Evolutionary conservation across 2,888 invertebrate species (phyloP).

Genomic region (Lepidocyrtoides sp.): DNA sequence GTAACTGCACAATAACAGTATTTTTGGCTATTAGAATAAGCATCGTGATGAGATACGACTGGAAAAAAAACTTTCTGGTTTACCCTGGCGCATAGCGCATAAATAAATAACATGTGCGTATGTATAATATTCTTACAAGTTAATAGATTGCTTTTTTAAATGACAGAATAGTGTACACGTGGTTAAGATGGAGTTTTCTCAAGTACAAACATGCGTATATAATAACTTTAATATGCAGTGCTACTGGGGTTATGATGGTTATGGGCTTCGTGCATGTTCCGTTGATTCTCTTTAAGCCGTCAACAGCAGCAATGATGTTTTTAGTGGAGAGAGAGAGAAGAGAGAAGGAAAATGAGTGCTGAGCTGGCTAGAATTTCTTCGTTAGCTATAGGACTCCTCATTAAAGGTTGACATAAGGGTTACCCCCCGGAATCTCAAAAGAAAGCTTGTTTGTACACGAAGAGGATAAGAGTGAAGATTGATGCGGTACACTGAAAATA

Average conservation of each 20-base stretch:
- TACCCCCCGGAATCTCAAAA: conserved; percentile 68
- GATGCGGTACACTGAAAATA: conserved; percentile 43
- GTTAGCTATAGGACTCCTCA: conserved; percentile 74
- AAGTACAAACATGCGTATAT: neutral
- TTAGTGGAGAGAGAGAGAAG: conserved; percentile 8
- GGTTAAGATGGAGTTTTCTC: conserved; percentile 46
- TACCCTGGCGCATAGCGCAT: conserved; percentile 6
- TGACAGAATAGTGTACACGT: conserved; percentile 65
- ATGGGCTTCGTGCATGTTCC: conserved; percentile 49
- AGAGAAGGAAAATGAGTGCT: conserved; percentile 2
- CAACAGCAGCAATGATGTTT: conserved; percentile 45
- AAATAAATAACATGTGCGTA: conserved; percentile 31
- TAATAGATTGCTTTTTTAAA: conserved; percentile 64
- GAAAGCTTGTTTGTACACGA: conserved; percentile 61
- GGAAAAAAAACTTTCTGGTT: conserved; percentile 28
- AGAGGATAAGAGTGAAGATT: conserved; percentile 9
- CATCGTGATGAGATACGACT: conserved; percentile 1
- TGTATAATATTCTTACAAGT: neutral
- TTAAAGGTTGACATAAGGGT: conserved; percentile 76
- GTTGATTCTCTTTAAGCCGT: conserved; percentile 42
- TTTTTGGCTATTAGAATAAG: conserved; percentile 9
- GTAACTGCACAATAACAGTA: neutral
- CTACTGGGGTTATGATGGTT: conserved; percentile 48
- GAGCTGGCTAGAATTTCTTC: conserved; percentile 52
- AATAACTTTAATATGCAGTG: neutral